Percentiles rank a stretch among this genome's conserved stretches.
Evolutionary conservation across 2,797 vertebrate species (phyloP).

Genomic region (Poecilia velifera): DNA sequence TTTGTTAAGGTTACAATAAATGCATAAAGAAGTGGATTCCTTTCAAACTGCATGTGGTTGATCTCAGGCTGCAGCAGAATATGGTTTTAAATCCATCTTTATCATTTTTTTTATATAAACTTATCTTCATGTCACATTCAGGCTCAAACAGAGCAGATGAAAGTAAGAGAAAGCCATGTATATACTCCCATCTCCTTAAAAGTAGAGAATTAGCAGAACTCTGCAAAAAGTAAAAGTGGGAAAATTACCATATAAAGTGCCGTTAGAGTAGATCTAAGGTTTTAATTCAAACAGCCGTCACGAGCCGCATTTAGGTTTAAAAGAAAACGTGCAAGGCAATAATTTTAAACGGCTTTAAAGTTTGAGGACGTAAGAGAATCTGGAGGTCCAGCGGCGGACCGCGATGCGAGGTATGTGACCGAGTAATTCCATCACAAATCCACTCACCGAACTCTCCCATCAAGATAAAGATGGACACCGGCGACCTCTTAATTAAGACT

Average conservation of each 20-base stretch:
- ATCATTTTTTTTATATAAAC: neutral
- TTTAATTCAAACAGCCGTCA: neutral
- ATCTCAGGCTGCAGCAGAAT: slow-evolving; percentile 1
- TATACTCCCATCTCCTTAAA: slow-evolving; percentile 13
- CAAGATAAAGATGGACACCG: slow-evolving; percentile 38
- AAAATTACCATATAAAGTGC: slow-evolving; percentile 27
- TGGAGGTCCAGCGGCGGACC: neutral
- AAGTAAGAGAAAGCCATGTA: slow-evolving; percentile 11
- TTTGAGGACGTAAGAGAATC: neutral
- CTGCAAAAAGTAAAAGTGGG: slow-evolving; percentile 8
- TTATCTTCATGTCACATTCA: slow-evolving; percentile 26
- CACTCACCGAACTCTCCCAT: slow-evolving; percentile 30
- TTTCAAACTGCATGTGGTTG: neutral
- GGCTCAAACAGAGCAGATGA: neutral
- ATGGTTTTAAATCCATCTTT: neutral
- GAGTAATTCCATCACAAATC: slow-evolving; percentile 10
- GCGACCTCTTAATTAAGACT: slow-evolving; percentile 69
- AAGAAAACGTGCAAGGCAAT: neutral
- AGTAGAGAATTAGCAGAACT: slow-evolving; percentile 32
- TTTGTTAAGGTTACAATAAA: neutral
- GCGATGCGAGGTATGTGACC: neutral
- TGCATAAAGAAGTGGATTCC: slow-evolving; percentile 5
- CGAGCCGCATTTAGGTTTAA: neutral
- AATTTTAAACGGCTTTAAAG: neutral
- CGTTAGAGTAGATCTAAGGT: neutral